A percentile compares a stretch with the other conserved stretches of the same genome.
Conservation (phyloP, 2,113 vertebrate genomes). For the Burhinus oedicnemus region DNA sequence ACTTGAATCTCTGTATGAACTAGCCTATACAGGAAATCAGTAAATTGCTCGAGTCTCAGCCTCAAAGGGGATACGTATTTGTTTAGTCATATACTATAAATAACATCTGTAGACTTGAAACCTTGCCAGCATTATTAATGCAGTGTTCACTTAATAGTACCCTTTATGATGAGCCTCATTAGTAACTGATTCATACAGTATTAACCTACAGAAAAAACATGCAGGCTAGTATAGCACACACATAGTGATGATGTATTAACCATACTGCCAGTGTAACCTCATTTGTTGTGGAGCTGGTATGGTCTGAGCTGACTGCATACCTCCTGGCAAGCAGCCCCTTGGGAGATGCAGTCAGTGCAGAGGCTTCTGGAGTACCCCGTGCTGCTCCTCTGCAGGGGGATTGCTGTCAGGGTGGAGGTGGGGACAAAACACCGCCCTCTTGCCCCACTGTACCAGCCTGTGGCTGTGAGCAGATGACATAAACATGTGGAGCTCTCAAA, state of each 20-base stretch:
- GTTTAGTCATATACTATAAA: conserved; percentile 68
- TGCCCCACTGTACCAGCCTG: background rate
- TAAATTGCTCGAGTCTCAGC: conserved; percentile 54
- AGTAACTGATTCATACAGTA: background rate
- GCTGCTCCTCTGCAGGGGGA: background rate
- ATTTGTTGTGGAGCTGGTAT: background rate
- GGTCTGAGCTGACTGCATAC: background rate
- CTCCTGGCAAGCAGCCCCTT: background rate
- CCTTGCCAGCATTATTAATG: conserved; percentile 37
- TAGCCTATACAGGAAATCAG: conserved; percentile 61
- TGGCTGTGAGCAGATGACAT: background rate
- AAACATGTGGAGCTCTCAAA: background rate
- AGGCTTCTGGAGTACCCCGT: background rate
- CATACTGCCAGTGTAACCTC: background rate
- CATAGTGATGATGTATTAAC: background rate
- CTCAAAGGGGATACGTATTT: conserved; percentile 38
- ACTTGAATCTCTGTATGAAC: conserved; percentile 15
- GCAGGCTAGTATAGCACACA: background rate
- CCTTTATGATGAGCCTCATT: conserved; percentile 5
- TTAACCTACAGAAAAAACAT: background rate
- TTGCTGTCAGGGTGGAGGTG: background rate
- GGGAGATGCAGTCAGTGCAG: rapidly evolving
- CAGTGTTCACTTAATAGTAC: background rate
- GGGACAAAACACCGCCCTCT: background rate
- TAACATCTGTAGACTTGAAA: conserved; percentile 47